A percentile compares a stretch with the other conserved stretches of the same genome.
Evolutionary conservation across 2,797 vertebrate species (phyloP).

Genomic region (Acanthopagrus latus): DNA sequence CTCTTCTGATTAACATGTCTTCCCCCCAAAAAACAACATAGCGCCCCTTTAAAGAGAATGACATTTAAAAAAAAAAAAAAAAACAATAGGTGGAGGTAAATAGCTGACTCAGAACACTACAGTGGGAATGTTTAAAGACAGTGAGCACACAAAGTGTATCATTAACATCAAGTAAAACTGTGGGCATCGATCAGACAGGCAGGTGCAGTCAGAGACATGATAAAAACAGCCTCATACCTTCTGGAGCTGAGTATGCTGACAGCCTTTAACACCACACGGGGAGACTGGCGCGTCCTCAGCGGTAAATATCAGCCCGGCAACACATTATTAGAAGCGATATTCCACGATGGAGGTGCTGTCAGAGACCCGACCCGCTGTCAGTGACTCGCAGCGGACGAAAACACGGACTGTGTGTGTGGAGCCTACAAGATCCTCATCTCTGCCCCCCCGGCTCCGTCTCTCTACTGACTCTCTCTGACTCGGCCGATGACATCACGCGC

Average conservation of each 20-base stretch:
- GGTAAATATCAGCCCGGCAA: background rate
- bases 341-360: background rate
- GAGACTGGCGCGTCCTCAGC: slow-evolving; percentile 30
- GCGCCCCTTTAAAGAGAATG: too few relatives aligned
- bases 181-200: background rate
- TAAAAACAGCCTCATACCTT: slow-evolving; percentile 65
- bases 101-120: slow-evolving; percentile 44
- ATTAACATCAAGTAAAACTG: background rate
- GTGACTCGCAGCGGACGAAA: background rate
- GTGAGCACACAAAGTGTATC: background rate
- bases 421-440: background rate
- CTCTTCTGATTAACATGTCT: too few relatives aligned
- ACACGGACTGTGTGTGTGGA: background rate
- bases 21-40: too few relatives aligned
- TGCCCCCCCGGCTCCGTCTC: background rate
- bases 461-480: background rate
- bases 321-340: slow-evolving; percentile 20
- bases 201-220: slow-evolving; percentile 1
- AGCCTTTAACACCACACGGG: slow-evolving; percentile 22
- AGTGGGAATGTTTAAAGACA: background rate
- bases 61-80: background rate
- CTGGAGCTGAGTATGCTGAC: slow-evolving; percentile 16
- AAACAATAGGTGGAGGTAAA: background rate
- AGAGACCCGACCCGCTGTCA: background rate
- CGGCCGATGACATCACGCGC: slow-evolving; percentile 63